phyloP scores from a whole-genome alignment of 1,140 invertebrate genomes.

The Arctopsyche grandis region DNA sequence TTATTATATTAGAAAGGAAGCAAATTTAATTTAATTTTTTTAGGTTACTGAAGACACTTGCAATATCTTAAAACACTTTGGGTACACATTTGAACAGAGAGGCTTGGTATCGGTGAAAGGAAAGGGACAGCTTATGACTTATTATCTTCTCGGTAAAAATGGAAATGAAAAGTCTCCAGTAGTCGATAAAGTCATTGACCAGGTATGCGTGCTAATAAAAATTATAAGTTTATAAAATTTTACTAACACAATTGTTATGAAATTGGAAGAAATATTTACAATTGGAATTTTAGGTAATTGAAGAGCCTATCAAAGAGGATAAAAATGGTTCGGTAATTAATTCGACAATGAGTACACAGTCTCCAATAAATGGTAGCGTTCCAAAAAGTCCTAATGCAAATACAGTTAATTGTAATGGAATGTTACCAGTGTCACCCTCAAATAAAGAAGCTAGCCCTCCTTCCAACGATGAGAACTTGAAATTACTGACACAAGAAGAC shows the following conservation, averaged over 20 bases:
- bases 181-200: neutral
- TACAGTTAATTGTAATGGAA: conserved; percentile 38
- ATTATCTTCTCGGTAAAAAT: conserved; percentile 84
- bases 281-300: neutral
- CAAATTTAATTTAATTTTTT: conserved; percentile 5
- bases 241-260: too few relatives aligned
- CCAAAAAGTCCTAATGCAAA: conserved; percentile 48
- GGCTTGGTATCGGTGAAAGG: conserved; percentile 94
- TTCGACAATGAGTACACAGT: neutral
- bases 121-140: conserved; percentile 95
- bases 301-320: neutral
- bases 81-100: conserved; percentile 90
- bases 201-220: too few relatives aligned
- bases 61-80: conserved; percentile 85
- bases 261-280: too few relatives aligned
- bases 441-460: conserved; percentile 17
- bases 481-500: conserved; percentile 46
- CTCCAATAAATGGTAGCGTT: neutral
- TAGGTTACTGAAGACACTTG: conserved; percentile 94
- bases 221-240: too few relatives aligned
- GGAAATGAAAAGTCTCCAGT: conserved; percentile 52
- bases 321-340: neutral
- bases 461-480: conserved; percentile 25
- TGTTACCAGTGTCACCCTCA: conserved; percentile 24
- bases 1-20: neutral